Conservation (phyloP, 2,797 vertebrate species). For the Kryptopterus vitreolus region DNA sequence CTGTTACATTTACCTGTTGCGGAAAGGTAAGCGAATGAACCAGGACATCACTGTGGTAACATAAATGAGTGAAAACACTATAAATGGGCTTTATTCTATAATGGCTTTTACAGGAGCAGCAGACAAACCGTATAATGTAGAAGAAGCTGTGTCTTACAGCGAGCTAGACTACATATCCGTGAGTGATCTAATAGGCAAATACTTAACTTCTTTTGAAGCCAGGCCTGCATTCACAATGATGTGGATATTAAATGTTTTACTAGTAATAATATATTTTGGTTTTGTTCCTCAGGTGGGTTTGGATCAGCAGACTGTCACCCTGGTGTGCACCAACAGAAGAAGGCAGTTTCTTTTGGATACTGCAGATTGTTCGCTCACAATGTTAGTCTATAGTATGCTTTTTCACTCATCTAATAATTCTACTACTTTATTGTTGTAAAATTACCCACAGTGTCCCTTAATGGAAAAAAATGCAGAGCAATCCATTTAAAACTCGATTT, state of each 20-base stretch:
- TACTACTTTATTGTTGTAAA: background rate
- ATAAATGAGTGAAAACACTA: background rate
- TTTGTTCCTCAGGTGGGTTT: conserved; percentile 83
- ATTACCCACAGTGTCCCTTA: background rate
- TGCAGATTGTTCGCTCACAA: conserved; percentile 83
- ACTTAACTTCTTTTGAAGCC: background rate
- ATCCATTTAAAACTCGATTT: too few relatives aligned
- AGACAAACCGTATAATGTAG: conserved; percentile 95
- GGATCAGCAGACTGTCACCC: conserved; percentile 87
- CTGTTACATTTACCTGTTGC: conserved; percentile 92
- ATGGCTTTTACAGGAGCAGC: conserved; percentile 83
- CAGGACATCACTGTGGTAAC: background rate
- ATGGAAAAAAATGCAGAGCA: background rate
- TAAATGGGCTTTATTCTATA: background rate
- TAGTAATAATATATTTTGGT: background rate
- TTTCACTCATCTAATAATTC: background rate
- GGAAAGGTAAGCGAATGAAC: conserved; percentile 81
- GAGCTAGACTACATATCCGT: conserved; percentile 96
- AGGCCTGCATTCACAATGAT: background rate
- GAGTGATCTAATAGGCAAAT: conserved; percentile 61
- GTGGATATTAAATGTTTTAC: background rate
- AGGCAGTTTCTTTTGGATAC: conserved; percentile 95
- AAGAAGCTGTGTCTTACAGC: conserved; percentile 92
- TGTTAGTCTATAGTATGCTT: conserved; percentile 73
- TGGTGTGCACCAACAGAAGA: conserved; percentile 94